phyloP scores from a whole-genome alignment of 2,888 invertebrate species.

The Eupithecia insigniata region DNA sequence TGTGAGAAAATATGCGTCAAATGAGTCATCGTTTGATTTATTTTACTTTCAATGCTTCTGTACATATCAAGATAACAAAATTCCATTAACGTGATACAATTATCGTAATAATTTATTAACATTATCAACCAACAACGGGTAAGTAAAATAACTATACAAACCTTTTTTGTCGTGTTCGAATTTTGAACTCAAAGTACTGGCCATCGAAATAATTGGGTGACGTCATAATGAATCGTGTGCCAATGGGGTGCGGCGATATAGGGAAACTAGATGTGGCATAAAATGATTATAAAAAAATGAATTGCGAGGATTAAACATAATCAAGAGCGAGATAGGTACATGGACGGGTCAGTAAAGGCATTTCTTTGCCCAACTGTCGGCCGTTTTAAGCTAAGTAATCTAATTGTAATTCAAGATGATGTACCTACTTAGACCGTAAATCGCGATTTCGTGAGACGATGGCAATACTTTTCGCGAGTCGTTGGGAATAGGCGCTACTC shows the following conservation, averaged over 20 bases:
- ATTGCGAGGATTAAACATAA: no score
- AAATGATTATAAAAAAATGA: no score
- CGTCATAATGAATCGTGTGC: conserved; percentile 2
- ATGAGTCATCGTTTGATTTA: conserved; percentile 1
- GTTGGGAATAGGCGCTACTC: not conserved
- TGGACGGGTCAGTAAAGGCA: no score
- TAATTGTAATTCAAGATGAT: not conserved
- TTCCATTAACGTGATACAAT: not conserved
- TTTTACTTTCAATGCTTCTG: not conserved
- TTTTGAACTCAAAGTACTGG: not conserved
- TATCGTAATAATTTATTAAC: not conserved
- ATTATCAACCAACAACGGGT: not conserved
- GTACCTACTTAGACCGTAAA: not conserved
- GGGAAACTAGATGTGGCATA: not conserved
- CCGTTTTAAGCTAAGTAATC: not conserved
- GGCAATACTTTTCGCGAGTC: not conserved
- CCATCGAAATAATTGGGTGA: conserved; percentile 23
- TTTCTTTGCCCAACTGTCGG: not conserved
- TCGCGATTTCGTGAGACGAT: not conserved
- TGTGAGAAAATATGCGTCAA: not conserved
- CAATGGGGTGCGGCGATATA: not conserved
- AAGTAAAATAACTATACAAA: not conserved
- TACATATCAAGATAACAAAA: not conserved
- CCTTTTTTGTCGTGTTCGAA: not conserved
- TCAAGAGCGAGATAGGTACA: no score